Evolutionary conservation across 1,140 invertebrate genomes (phyloP).

Genomic region (Eufriesea mexicana): DNA sequence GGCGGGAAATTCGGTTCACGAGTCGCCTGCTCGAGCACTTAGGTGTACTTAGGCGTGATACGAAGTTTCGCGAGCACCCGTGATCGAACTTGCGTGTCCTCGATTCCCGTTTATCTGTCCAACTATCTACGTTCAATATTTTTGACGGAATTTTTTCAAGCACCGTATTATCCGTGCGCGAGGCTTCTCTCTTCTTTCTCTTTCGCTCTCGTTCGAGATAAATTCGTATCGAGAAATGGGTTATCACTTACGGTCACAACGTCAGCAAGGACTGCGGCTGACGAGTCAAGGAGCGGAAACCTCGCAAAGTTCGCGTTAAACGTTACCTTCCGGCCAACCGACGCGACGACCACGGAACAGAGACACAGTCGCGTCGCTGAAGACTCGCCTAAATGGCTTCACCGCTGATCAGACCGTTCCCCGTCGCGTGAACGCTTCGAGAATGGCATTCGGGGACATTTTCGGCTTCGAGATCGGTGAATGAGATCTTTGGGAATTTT

Average conservation of each 20-base stretch:
- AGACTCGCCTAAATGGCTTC: slow-evolving; percentile 19
- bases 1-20: too few species aligned
- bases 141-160: slow-evolving; percentile 32
- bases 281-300: slow-evolving; percentile 61
- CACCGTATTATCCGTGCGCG: slow-evolving; percentile 16
- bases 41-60: background rate
- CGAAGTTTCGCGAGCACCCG: background rate
- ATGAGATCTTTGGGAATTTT: too few species aligned
- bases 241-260: slow-evolving; percentile 55
- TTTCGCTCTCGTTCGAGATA: slow-evolving; percentile 15
- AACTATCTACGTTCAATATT: slow-evolving; percentile 23
- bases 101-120: background rate
- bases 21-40: too few species aligned
- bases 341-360: slow-evolving; percentile 25
- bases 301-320: slow-evolving; percentile 46
- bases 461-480: too few species aligned
- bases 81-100: background rate
- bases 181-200: slow-evolving; percentile 10
- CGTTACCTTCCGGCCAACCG: slow-evolving; percentile 18
- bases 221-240: slow-evolving; percentile 48
- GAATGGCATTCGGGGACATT: too few species aligned
- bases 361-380: slow-evolving; percentile 19
- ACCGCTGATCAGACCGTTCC: background rate
- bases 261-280: slow-evolving; percentile 36
- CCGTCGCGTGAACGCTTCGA: background rate